Evolutionary conservation across 2,888 invertebrate species (phyloP).

Genomic region (Aspidapion aeneum): DNA sequence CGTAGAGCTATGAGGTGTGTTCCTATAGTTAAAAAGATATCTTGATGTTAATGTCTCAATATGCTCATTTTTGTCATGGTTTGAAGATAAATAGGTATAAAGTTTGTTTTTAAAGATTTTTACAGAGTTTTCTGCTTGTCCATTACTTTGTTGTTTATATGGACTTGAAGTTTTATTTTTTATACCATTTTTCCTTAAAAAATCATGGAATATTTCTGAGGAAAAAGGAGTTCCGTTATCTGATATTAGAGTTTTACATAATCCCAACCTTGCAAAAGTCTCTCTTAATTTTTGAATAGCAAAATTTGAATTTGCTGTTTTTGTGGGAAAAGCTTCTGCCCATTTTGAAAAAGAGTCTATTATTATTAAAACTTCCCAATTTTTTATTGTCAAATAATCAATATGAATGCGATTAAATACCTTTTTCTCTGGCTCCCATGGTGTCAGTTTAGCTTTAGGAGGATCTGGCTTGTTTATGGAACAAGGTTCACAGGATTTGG

Average conservation of each 20-base stretch:
- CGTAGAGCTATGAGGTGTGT: neutral
- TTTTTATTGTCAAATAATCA: no score
- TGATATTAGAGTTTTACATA: neutral
- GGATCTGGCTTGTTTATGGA: neutral
- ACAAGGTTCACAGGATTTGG: neutral
- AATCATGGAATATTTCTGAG: neutral
- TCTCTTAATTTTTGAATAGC: neutral
- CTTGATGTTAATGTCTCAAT: neutral
- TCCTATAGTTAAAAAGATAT: neutral
- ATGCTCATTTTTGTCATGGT: neutral
- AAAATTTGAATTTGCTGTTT: neutral
- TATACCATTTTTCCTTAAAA: neutral
- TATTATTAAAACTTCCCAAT: neutral
- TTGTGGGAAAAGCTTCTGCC: neutral
- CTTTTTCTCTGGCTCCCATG: neutral
- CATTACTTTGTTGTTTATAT: neutral
- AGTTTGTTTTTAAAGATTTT: neutral
- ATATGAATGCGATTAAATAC: neutral
- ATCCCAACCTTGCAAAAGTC: neutral
- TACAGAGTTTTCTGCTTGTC: neutral
- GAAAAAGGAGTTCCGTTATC: neutral
- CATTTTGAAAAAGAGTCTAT: neutral
- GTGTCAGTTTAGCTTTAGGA: neutral
- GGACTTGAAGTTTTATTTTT: neutral
- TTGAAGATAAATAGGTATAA: no score